Evolutionary conservation across 1,140 invertebrate genomes (phyloP).

Genomic region (Liolophura sinensis): DNA sequence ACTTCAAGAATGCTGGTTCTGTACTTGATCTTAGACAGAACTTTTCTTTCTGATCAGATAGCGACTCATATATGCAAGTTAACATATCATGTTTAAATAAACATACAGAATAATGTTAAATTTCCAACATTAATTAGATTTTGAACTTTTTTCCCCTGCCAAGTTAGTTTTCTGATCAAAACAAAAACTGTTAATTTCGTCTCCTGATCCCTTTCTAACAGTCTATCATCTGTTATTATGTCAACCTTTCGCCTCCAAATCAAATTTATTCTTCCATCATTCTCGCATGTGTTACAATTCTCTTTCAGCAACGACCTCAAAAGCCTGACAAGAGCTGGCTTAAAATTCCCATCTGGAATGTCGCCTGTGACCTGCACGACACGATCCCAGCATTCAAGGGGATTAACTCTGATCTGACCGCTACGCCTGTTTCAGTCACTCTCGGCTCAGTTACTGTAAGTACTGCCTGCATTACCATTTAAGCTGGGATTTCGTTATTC

Average conservation of each 20-base stretch:
- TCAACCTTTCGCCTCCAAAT: neutral
- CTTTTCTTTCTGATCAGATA: no score
- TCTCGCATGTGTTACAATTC: neutral
- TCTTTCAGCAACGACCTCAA: conserved; percentile 37
- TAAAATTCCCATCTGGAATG: conserved; percentile 40
- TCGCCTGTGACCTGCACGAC: conserved; percentile 45
- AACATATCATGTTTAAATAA: neutral
- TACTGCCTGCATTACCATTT: neutral
- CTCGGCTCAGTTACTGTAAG: conserved; percentile 43
- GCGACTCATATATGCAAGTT: no score
- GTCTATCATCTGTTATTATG: no score
- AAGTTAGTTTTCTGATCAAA: neutral
- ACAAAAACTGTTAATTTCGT: neutral
- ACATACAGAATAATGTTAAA: neutral
- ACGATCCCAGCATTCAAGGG: conserved; percentile 45
- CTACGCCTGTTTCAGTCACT: conserved; percentile 43
- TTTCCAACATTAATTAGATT: neutral
- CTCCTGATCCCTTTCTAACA: no score
- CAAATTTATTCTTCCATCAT: neutral
- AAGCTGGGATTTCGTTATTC: no score
- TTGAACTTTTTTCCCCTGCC: no score
- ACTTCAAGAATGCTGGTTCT: no score
- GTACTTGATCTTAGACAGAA: no score
- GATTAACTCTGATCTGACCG: conserved; percentile 44
- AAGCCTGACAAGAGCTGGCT: conserved; percentile 50